Base-by-base conservation (phyloP, 1,140 invertebrate species). In the Cydia amplana region DNA sequence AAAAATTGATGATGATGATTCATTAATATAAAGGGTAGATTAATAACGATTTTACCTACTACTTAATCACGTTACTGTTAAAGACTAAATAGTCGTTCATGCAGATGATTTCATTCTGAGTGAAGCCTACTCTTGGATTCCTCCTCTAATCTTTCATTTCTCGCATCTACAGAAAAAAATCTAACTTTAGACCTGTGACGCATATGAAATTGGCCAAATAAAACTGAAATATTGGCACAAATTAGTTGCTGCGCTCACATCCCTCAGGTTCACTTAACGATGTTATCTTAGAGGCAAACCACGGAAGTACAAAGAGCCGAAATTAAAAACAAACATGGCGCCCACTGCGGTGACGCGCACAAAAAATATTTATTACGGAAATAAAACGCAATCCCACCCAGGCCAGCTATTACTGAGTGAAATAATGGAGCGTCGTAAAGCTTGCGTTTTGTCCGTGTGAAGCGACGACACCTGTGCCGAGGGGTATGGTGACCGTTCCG, bases 401-500 rank as follows among this genome's bases (percentile, higher is more conserved):
- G 78, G 75, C 75, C 36, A 75, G 51, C 75, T 25, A 87, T 91
- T 87, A 88, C 79, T 78, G 85, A 77, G 80, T 80, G 83, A 81
- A 88, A 87, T 88, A 85, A 88, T 83, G 85, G 86, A 83, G 77
- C 74, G 83, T 86, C 85, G 87, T 90, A 87, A 89, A 85, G 78
- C 79, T 77, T 77, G 78, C 78, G 73, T 76, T 79, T 75, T 79
- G 80, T 74, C 81, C 85, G 88, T 91, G 90, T 90, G 90, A 91
- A 91, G 74, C 80, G 81, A 83, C 82, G 80, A 90, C 88, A 91
- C 88, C 88, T 91, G 88, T 87, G 83, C 74, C 60, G 51, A 23
- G 76, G 78, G 75, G 80, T 36, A 72, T 72, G 63, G 40, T 43
- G 73, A 64, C 77, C 73, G 77, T 79, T 18, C 14, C 70, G 64